Evolutionary conservation across 1,140 invertebrate species (phyloP).

Genomic region (Drosophila sp.): DNA sequence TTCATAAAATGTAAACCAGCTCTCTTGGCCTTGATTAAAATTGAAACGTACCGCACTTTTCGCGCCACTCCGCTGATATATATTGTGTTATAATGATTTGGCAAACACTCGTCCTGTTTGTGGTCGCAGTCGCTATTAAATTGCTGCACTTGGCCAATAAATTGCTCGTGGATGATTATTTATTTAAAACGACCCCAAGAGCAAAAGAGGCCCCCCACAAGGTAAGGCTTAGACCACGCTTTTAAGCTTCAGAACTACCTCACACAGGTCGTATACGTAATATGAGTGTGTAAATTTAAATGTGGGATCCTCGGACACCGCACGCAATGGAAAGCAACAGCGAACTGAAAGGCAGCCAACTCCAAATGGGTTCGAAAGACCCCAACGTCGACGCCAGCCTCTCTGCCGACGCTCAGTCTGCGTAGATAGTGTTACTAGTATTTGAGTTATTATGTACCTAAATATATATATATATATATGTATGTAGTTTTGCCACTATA

Average conservation of each 20-base stretch:
- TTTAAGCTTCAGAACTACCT: not conserved
- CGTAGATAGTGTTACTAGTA: constrained; percentile 10
- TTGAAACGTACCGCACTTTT: not conserved
- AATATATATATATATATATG: not conserved
- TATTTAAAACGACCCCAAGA: constrained; percentile 5
- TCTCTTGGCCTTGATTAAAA: not conserved
- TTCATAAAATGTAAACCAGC: not conserved
- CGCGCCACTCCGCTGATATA: not conserved
- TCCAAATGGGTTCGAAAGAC: constrained; percentile 37
- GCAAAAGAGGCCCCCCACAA: not conserved
- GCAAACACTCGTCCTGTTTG: not conserved
- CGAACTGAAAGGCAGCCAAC: constrained; percentile 54
- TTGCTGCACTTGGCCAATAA: not conserved
- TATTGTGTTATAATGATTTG: not conserved
- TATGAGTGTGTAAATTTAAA: not conserved
- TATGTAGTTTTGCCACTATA: not conserved
- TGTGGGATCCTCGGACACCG: constrained; percentile 30
- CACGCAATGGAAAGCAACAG: constrained; percentile 67
- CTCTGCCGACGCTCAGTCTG: not conserved
- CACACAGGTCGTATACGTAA: not conserved
- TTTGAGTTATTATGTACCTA: constrained; percentile 2
- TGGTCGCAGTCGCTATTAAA: not conserved
- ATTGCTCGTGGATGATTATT: constrained; percentile 3
- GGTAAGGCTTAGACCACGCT: constrained; percentile 2
- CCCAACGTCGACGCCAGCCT: constrained; percentile 23